phyloP scores from a whole-genome alignment of 1,140 invertebrate species.

The Atopsyche davidsoni region DNA sequence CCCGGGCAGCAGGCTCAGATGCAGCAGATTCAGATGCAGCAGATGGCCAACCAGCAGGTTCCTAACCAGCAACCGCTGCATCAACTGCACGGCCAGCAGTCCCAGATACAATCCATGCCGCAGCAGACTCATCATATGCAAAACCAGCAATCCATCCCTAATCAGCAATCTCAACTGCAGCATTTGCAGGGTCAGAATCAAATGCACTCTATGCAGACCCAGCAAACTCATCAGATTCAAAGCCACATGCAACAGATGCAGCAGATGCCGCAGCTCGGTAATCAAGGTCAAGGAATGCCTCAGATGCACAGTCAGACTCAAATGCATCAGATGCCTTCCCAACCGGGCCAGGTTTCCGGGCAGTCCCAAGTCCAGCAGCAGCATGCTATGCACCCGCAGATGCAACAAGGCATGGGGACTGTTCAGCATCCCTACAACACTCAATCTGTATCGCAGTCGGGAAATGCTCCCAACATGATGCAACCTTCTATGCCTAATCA shows the following conservation, averaged over 20 bases:
- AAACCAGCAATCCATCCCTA: slow-evolving; percentile 33
- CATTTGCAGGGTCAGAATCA: slow-evolving; percentile 41
- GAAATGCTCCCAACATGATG: slow-evolving; percentile 44
- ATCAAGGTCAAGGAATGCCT: slow-evolving; percentile 42
- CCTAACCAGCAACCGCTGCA: slow-evolving; percentile 39
- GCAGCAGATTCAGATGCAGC: slow-evolving; percentile 45
- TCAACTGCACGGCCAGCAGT: slow-evolving; percentile 40
- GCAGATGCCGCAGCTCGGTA: slow-evolving; percentile 41
- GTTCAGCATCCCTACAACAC: slow-evolving; percentile 43
- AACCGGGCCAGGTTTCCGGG: slow-evolving; percentile 42
- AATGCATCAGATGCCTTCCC: slow-evolving; percentile 28
- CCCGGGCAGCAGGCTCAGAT: slow-evolving; percentile 44
- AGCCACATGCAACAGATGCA: slow-evolving; percentile 49
- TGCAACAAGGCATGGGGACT: slow-evolving; percentile 42
- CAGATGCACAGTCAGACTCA: slow-evolving; percentile 36
- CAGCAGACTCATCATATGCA: slow-evolving; percentile 47
- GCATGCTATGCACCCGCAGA: slow-evolving; percentile 47
- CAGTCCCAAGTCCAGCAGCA: slow-evolving; percentile 36
- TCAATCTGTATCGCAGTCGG: slow-evolving; percentile 42
- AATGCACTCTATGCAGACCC: slow-evolving; percentile 24
- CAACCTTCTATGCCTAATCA: slow-evolving; percentile 40
- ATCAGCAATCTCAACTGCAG: slow-evolving; percentile 40
- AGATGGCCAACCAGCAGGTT: slow-evolving; percentile 41
- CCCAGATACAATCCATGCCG: slow-evolving; percentile 47
- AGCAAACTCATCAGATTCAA: slow-evolving; percentile 37